phyloP scores from a whole-genome alignment of 2,888 invertebrate genomes.

The Phrixothrix hirtus region DNA sequence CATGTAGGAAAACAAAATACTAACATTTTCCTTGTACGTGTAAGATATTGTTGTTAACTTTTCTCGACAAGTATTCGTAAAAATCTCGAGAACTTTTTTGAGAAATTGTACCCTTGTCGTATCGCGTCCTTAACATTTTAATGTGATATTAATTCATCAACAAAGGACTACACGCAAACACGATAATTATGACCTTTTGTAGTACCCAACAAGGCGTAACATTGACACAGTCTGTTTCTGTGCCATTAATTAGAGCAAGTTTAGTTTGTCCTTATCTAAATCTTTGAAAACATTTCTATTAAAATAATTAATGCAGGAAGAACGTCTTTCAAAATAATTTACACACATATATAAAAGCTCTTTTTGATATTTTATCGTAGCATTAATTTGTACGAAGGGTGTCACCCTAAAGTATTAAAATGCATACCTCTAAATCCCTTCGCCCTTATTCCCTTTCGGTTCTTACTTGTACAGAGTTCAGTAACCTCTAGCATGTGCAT shows the following conservation, averaged over 20 bases:
- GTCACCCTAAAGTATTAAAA: conserved; percentile 1
- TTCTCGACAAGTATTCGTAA: too few relatives aligned
- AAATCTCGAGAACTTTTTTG: neutral
- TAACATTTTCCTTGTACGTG: too few relatives aligned
- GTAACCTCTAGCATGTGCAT: conserved; percentile 18
- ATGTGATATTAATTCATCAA: neutral
- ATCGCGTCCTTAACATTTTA: neutral
- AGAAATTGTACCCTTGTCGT: neutral
- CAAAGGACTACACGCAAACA: neutral
- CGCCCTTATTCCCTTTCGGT: conserved; percentile 5
- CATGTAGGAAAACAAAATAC: too few relatives aligned
- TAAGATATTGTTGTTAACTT: too few relatives aligned
- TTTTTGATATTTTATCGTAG: neutral
- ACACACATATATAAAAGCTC: neutral
- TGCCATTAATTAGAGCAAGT: neutral
- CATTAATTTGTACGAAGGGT: neutral
- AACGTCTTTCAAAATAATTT: neutral
- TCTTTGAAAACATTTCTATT: too few relatives aligned
- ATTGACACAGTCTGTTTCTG: neutral
- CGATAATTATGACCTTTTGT: neutral
- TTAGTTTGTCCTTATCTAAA: too few relatives aligned
- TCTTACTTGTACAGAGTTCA: conserved; percentile 4
- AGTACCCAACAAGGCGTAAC: neutral
- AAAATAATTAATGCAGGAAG: neutral
- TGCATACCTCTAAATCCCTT: conserved; percentile 3